These are phyloP conservation scores for Crotalus helleri DNA, from an alignment of 2,113 vertebrate genomes.

Conservation along the genomic window DNA sequence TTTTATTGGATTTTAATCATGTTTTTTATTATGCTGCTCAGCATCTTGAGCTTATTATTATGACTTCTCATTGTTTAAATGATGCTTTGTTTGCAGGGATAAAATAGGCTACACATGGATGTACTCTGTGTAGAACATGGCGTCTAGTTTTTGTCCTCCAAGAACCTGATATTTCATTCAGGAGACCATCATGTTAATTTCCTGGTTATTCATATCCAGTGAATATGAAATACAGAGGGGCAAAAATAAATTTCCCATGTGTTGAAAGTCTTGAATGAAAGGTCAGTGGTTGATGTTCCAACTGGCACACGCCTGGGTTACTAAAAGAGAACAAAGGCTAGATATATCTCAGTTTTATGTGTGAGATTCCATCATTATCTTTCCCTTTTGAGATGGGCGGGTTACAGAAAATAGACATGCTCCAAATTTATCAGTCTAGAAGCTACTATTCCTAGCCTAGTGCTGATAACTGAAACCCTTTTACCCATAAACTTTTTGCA, in stretches of 20 bases:
- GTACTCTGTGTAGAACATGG: constrained; percentile 27
- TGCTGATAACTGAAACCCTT: background rate
- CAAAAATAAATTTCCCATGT: constrained; percentile 40
- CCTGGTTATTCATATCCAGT: constrained; percentile 33
- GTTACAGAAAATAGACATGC: background rate
- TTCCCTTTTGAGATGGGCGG: background rate
- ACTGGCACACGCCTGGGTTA: background rate
- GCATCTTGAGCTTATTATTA: constrained; percentile 47
- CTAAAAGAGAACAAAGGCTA: background rate
- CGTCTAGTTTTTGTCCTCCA: constrained; percentile 33
- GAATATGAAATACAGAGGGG: constrained; percentile 21
- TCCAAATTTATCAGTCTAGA: background rate
- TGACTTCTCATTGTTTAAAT: constrained; percentile 49
- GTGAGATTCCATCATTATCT: background rate
- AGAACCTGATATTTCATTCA: constrained; percentile 30
- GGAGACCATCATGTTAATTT: constrained; percentile 30
- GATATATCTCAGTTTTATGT: background rate
- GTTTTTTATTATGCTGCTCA: constrained; percentile 43
- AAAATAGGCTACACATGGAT: constrained; percentile 53
- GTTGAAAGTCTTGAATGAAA: constrained; percentile 19
- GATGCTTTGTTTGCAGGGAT: constrained; percentile 40
- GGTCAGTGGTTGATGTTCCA: background rate
- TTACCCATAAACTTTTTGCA: background rate
- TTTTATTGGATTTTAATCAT: constrained; percentile 56
- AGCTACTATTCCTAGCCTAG: background rate